A percentile compares a stretch with the other conserved stretches of the same genome.
Evolutionary conservation across 2,888 invertebrate species (phyloP).

Genomic region (Drosophila yooni): DNA sequence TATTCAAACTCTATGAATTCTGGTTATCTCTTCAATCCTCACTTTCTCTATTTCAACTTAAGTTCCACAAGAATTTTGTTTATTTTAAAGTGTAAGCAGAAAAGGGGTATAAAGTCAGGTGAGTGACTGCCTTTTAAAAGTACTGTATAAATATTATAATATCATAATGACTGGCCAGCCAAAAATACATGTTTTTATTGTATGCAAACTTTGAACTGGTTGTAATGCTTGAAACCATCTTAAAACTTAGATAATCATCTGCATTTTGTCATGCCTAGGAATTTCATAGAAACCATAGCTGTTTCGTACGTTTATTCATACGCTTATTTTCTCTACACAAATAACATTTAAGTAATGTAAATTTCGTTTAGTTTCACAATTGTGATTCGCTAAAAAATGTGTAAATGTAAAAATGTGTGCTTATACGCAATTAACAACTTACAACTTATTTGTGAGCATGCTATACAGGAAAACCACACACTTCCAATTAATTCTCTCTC

Average conservation of each 20-base stretch:
- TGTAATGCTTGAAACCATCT: conserved; percentile 6
- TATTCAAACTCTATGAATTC: neutral
- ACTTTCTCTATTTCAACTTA: neutral
- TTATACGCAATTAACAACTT: neutral
- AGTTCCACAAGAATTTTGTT: neutral
- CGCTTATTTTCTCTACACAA: conserved; percentile 30
- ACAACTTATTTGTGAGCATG: neutral
- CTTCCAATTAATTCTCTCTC: neutral
- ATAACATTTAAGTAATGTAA: conserved; percentile 23
- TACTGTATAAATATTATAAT: conserved; percentile 9
- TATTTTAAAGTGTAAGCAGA: neutral
- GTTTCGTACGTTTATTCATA: conserved; percentile 26
- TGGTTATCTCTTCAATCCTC: neutral
- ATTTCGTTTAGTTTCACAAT: conserved; percentile 18
- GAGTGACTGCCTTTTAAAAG: conserved; percentile 22
- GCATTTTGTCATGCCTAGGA: conserved; percentile 13
- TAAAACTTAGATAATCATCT: conserved; percentile 37
- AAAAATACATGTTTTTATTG: neutral
- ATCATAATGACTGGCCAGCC: conserved; percentile 19
- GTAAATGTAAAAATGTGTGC: no score
- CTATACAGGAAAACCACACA: neutral
- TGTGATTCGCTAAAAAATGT: neutral
- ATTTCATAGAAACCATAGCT: conserved; percentile 21
- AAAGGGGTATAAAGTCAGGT: conserved; percentile 3
- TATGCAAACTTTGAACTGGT: conserved; percentile 19